A percentile compares a stretch with the other conserved stretches of the same genome.
Evolutionary conservation across 2,888 invertebrate genomes (phyloP).

Genomic region (Actias luna): DNA sequence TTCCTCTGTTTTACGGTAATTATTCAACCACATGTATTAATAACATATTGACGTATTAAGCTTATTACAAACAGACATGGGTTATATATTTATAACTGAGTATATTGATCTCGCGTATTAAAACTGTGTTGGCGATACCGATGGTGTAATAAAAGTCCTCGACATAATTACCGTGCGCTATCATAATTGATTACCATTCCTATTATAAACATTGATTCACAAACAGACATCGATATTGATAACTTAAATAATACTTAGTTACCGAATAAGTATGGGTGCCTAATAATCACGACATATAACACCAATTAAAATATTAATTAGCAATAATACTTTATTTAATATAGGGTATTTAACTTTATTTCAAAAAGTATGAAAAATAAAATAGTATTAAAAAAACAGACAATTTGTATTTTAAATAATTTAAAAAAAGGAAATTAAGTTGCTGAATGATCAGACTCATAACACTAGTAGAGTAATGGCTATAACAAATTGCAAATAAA

Average conservation of each 20-base stretch:
- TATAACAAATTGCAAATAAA: neutral
- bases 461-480: neutral
- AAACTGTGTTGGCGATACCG: neutral
- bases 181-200: neutral
- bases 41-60: too few species aligned
- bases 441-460: neutral
- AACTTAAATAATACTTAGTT: constrained; percentile 4
- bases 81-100: neutral
- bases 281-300: constrained; percentile 6
- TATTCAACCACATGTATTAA: too few species aligned
- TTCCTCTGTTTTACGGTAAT: too few species aligned
- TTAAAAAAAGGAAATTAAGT: neutral
- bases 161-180: constrained; percentile 2
- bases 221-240: neutral
- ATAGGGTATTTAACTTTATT: neutral
- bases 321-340: constrained; percentile 2
- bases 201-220: constrained; percentile 2
- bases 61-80: too few species aligned
- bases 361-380: neutral
- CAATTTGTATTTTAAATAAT: neutral
- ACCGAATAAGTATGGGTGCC: neutral
- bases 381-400: neutral
- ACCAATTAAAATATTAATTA: constrained; percentile 5
- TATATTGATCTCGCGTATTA: neutral
- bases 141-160: neutral